These are phyloP conservation scores for Apodemus speciosus DNA, from an alignment of 2,113 vertebrate species.

Conservation along the genomic window DNA sequence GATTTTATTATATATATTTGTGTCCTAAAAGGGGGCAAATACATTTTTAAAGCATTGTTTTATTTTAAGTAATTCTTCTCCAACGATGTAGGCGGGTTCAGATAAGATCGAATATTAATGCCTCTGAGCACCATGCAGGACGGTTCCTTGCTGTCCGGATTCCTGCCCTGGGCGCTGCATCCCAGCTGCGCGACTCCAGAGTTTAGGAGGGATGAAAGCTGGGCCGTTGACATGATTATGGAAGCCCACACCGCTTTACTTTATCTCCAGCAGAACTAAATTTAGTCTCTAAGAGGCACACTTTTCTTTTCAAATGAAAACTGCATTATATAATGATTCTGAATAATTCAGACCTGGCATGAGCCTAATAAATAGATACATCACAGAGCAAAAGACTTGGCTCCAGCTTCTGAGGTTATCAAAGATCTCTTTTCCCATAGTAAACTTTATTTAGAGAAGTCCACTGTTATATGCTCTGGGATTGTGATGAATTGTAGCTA, in stretches of 20 bases:
- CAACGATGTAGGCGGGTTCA: not conserved
- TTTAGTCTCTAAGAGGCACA: slow-evolving; percentile 55
- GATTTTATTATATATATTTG: not conserved
- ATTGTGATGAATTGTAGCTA: slow-evolving; percentile 3
- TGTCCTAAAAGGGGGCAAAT: not conserved
- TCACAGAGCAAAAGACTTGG: slow-evolving; percentile 17
- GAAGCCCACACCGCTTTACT: not conserved
- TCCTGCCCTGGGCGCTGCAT: slow-evolving; percentile 46
- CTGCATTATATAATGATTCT: slow-evolving; percentile 34
- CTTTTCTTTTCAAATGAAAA: slow-evolving; percentile 62
- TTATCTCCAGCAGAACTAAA: slow-evolving; percentile 53
- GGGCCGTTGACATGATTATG: slow-evolving; percentile 49
- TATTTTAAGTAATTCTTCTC: not conserved
- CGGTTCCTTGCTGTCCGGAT: not conserved
- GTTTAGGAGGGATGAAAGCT: slow-evolving; percentile 62
- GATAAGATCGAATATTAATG: not conserved
- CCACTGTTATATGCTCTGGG: not conserved
- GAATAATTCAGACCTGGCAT: slow-evolving; percentile 74
- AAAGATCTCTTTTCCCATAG: not conserved
- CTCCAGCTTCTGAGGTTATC: slow-evolving; percentile 54
- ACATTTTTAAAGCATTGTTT: not conserved
- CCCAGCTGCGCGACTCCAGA: slow-evolving; percentile 19
- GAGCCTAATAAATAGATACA: slow-evolving; percentile 55
- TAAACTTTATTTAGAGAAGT: slow-evolving; percentile 39
- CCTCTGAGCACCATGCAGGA: slow-evolving; percentile 36